Base-by-base conservation (phyloP, 2,888 invertebrate species). In the Lepidonotus clava region DNA sequence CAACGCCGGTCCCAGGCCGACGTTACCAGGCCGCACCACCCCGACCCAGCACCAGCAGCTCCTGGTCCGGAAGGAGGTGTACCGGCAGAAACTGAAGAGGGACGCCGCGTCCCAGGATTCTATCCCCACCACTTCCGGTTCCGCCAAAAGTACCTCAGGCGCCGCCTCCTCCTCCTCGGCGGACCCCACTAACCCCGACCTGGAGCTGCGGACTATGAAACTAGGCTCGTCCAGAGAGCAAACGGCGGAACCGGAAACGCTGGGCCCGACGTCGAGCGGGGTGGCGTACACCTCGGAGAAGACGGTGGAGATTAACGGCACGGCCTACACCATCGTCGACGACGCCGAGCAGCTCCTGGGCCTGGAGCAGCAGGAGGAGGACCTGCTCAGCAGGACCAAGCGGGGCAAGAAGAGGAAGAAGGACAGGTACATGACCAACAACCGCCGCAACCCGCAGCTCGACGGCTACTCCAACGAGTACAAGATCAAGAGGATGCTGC, bases 401-500 rank as follows among this genome's bases (percentile, higher is more conserved):
- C 80, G 80, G 6, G 66, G 46, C 46, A 80, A 80, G 41, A 41
- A 80, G 51, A 41, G 51, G 0, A 80, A 80, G 80, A 51, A 71
- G 28, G 41, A 80, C n/a, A 11, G 51, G 14, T 14, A 24, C 28
- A 24, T 32, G 4, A 41, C 24, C 11, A 41, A 11, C 8, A 11
- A 8, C 14, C 46, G 24, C n/a, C 24, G 51, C 24, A 5, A 6
- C 24, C 51, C 41, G 41, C 11, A 24, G 2, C 41, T 46, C 46
- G 51, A 86, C 32, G 76, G 85, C 8, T 88, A 87, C 66, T 90
- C 90, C 28, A 87, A 88, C 84, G 90, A 90, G 85, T 89, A 89
- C 71, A 84, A 85, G 71, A 90, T 90, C 66, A 90, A 90, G 71
- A 86, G 84, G 32, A 40, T 56, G 32, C 38, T 90, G 11, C 84